These are phyloP conservation scores for Falco berigora DNA, from an alignment of 2,797 vertebrate genomes.

Conservation along the genomic window DNA sequence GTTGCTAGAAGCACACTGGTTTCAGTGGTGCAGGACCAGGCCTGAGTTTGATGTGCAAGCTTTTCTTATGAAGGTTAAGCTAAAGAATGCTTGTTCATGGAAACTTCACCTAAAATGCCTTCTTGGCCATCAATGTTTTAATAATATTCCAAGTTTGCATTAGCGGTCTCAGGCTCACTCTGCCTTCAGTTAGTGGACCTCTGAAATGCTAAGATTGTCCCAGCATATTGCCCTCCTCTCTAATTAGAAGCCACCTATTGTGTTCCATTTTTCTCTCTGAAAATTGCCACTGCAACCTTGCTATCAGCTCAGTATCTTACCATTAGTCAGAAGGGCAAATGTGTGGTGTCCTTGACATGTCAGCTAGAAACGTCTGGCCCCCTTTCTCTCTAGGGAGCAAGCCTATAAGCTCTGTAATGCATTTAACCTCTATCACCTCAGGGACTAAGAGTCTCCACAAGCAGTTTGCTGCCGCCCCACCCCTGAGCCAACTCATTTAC, in stretches of 20 bases:
- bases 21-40: background rate
- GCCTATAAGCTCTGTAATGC: conserved; percentile 55
- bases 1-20: background rate
- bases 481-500: conserved; percentile 59
- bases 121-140: background rate
- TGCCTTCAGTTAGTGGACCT: background rate
- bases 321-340: background rate
- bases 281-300: background rate
- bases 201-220: background rate
- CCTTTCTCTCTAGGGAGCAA: conserved; percentile 21
- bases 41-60: background rate
- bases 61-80: background rate
- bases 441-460: conserved; percentile 58
- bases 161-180: background rate
- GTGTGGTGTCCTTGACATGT: conserved; percentile 32
- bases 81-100: background rate
- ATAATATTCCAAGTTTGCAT: background rate
- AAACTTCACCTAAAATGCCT: background rate
- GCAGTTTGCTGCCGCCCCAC: conserved; percentile 55
- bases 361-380: conserved; percentile 20
- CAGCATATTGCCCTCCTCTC: background rate
- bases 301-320: background rate
- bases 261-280: conserved; percentile 1
- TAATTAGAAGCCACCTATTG: conserved; percentile 21
- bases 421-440: conserved; percentile 62